These are phyloP conservation scores for Nymphicus hollandicus DNA, from an alignment of 2,113 vertebrate genomes.

Conservation along the genomic window DNA sequence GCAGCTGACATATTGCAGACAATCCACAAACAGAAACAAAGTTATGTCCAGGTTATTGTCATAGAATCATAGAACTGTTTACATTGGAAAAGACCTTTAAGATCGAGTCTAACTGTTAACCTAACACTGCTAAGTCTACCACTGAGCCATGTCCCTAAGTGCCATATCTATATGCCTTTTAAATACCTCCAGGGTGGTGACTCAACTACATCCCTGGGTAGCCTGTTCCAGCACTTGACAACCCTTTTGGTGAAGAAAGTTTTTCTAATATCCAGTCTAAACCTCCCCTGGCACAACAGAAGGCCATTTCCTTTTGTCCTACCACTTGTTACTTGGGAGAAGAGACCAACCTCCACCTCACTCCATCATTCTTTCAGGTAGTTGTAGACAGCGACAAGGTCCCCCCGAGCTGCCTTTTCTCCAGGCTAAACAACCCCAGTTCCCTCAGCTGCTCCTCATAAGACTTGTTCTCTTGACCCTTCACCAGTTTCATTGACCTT, in stretches of 20 bases:
- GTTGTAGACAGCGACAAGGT: background rate
- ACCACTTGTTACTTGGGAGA: background rate
- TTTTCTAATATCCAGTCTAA: background rate
- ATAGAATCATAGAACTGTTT: background rate
- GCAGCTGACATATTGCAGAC: background rate
- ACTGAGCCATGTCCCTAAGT: background rate
- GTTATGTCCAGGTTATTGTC: background rate
- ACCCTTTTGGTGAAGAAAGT: background rate
- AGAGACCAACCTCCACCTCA: background rate
- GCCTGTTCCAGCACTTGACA: background rate
- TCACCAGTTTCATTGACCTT: background rate
- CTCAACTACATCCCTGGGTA: background rate
- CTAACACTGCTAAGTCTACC: background rate
- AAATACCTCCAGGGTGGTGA: background rate
- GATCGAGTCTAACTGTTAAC: background rate
- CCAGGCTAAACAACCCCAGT: background rate
- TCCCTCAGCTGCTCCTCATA: background rate
- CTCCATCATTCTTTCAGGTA: background rate
- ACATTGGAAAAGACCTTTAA: background rate
- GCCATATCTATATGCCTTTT: background rate
- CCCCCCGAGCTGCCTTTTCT: background rate
- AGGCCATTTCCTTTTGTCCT: background rate
- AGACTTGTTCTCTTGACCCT: background rate
- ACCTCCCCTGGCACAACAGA: background rate
- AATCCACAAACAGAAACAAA: background rate